phyloP scores from a whole-genome alignment of 2,797 vertebrate species.

The Labroides dimidiatus region DNA sequence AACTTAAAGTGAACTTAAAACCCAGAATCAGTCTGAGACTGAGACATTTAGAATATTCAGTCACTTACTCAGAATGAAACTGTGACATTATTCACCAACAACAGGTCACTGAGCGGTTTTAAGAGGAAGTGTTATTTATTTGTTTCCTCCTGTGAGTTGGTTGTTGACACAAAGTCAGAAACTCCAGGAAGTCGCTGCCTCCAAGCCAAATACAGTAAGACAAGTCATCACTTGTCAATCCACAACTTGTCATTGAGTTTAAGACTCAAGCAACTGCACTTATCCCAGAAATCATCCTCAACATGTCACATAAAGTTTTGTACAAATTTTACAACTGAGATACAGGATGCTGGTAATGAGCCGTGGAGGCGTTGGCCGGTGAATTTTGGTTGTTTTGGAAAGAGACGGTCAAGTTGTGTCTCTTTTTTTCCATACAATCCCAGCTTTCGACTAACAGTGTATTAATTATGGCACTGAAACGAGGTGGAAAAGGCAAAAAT shows the following conservation, averaged over 20 bases:
- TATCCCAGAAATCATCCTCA: too few relatives aligned
- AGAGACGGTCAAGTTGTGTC: too few relatives aligned
- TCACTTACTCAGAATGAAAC: background rate
- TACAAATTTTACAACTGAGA: too few relatives aligned
- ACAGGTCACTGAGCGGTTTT: background rate
- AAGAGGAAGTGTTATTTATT: background rate
- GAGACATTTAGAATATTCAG: background rate
- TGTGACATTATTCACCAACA: background rate
- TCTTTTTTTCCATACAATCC: too few relatives aligned
- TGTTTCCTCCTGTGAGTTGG: background rate
- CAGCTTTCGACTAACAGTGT: too few relatives aligned
- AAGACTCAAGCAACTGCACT: too few relatives aligned
- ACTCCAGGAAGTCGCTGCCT: background rate
- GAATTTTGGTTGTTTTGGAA: too few relatives aligned
- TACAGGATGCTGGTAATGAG: too few relatives aligned
- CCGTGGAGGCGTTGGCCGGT: too few relatives aligned
- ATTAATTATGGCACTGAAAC: too few relatives aligned
- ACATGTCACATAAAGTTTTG: too few relatives aligned
- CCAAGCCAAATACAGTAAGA: background rate
- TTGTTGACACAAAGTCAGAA: background rate
- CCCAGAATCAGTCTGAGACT: background rate
- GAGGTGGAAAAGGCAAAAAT: too few relatives aligned
- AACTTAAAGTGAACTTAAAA: slow-evolving; percentile 8
- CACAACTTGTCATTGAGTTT: background rate
- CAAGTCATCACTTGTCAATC: background rate